Base-by-base conservation (phyloP, 2,113 vertebrate genomes). In the Sander vitreus region DNA sequence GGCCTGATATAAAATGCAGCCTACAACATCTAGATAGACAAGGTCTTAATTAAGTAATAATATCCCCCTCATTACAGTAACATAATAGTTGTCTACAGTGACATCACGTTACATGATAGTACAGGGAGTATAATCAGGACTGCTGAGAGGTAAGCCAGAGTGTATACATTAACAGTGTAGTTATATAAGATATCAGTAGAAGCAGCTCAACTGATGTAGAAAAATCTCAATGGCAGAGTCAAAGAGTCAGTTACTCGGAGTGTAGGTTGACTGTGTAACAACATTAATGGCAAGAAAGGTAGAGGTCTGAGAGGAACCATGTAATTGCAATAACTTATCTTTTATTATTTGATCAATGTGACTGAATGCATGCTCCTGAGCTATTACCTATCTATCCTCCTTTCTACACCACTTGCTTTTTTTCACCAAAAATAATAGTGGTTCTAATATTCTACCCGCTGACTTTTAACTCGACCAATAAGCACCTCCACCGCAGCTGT, bases 31-130 rank as follows among this genome's bases (percentile, higher is more conserved):
- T 25, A 73, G 27, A 63, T 39, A 62, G 65, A 75, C 6, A 12
- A 72, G 55, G 73, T 64, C 59, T 83, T 82, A 88, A 78, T 90
- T 88, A 87, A 92, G 84, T 85, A 81, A 89, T 57, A 80, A 43
- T 73, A 86, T 64, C 77, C 78, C 18, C 54, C 51, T 73, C 65
- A 51, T 43, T 74, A 75, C 47, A 68, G 76, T 18, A 78, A 87
- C 76, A 11, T 76, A 69, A 74, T 75, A 54, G 66, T 77, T 80
- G 69, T 65, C 80, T 67, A 74, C 77, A 79, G 75, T 71, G 36
- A 45, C 81, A 75, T 53, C 25, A 15, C 70, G 85, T 76, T 64
- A 85, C 62, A 27, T 77, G 84, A 89, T 87, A 79, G 60, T 23
- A 23, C 27, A 39, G 53, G n/a, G 13, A 15, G 68, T 63, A 69